Evolutionary conservation across 30 jellyfish, hydroid and myxozoan genomes (phyloP).

Genomic region (Nemopilema nomurai): DNA sequence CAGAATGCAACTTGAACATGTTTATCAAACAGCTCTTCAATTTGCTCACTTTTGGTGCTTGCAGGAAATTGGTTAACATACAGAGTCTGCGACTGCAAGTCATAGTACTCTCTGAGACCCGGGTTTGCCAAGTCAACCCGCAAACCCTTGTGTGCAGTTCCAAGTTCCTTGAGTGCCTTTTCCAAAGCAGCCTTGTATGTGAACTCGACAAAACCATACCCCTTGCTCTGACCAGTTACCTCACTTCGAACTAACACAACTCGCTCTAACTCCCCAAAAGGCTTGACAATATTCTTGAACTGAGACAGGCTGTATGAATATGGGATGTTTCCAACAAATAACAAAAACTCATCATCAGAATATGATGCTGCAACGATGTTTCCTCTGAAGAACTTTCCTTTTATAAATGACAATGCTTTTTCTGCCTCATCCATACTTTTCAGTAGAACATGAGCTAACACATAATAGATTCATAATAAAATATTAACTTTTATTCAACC

Average conservation of each 20-base stretch:
- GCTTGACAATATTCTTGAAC: constrained; percentile 50
- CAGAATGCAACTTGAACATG: constrained; percentile 80
- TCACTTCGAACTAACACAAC: constrained; percentile 59
- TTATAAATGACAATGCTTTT: constrained; percentile 24
- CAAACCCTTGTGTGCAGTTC: constrained; percentile 26
- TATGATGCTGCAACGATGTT: constrained; percentile 26
- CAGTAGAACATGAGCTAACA: constrained; percentile 61
- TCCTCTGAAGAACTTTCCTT: constrained; percentile 53
- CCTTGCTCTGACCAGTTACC: constrained; percentile 77
- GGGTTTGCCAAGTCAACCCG: constrained; percentile 63
- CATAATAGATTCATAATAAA: neutral
- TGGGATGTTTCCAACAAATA: constrained; percentile 83
- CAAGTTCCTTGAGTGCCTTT: constrained; percentile 34
- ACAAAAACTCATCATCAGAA: constrained; percentile 60
- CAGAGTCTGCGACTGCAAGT: constrained; percentile 77
- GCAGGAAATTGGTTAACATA: constrained; percentile 77
- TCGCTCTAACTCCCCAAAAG: constrained; percentile 72
- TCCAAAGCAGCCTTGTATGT: constrained; percentile 37
- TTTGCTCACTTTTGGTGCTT: constrained; percentile 65
- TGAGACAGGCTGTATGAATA: constrained; percentile 29
- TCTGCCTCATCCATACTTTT: constrained; percentile 62
- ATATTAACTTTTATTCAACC: neutral
- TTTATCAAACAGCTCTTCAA: constrained; percentile 53
- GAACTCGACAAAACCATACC: constrained; percentile 89
- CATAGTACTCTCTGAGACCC: constrained; percentile 57